Evolutionary conservation across 2,797 vertebrate species (phyloP).

Genomic region (Melanogrammus aeglefinus): DNA sequence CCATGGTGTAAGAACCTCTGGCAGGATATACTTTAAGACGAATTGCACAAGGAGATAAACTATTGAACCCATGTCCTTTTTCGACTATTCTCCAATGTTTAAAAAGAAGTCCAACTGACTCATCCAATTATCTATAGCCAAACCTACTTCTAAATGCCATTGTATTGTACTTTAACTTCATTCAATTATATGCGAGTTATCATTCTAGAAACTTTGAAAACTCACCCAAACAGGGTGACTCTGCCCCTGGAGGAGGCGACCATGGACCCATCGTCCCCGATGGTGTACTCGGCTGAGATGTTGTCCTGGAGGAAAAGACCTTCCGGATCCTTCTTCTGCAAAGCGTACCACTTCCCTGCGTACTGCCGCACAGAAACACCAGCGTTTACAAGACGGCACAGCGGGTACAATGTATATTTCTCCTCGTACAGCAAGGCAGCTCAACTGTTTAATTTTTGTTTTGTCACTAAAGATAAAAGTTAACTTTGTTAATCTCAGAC

Average conservation of each 20-base stretch:
- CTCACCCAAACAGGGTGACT: slow-evolving; percentile 78
- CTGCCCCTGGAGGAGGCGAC: slow-evolving; percentile 74
- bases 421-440: too few species aligned
- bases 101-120: too few species aligned
- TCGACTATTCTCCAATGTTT: neutral
- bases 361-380: slow-evolving; percentile 59
- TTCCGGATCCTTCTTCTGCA: slow-evolving; percentile 83
- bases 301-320: slow-evolving; percentile 84
- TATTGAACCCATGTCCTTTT: neutral
- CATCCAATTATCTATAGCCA: neutral
- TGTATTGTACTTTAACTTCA: neutral
- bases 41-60: neutral
- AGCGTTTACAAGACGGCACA: too few species aligned
- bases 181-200: neutral
- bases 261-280: slow-evolving; percentile 80
- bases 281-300: slow-evolving; percentile 79
- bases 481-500: too few species aligned
- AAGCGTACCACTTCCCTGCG: slow-evolving; percentile 81
- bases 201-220: too few species aligned
- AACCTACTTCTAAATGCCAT: neutral
- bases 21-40: neutral
- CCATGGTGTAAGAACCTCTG: neutral
- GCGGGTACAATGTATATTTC: too few species aligned
- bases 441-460: too few species aligned
- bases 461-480: too few species aligned